Percentiles rank a stretch among this genome's conserved stretches.
Conservation (phyloP, 2,797 vertebrate genomes). For the Enteromius thamalakanensis region DNA sequence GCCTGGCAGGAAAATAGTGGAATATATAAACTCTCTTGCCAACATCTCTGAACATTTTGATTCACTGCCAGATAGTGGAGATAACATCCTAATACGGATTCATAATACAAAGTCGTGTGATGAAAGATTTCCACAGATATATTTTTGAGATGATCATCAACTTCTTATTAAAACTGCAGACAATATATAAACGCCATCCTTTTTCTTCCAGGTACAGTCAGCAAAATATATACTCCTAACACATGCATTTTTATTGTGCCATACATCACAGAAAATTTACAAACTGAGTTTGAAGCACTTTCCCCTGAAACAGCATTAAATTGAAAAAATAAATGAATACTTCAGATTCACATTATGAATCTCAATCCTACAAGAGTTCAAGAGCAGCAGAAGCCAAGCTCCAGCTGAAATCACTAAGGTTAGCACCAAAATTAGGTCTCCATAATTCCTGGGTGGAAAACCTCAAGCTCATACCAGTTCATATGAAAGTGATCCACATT, state of each 20-base stretch:
- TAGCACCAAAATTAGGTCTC: neutral
- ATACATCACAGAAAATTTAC: constrained; percentile 1
- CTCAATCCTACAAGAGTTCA: neutral
- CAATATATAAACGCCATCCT: neutral
- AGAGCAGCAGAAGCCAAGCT: neutral
- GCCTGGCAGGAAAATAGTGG: constrained; percentile 12
- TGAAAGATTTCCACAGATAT: neutral
- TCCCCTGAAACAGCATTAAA: constrained; percentile 13
- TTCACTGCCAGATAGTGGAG: neutral
- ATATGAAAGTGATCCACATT: constrained; percentile 9
- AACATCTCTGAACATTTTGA: neutral
- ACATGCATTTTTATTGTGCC: neutral
- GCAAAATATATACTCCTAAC: constrained; percentile 9
- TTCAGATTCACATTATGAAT: neutral
- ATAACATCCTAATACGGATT: neutral
- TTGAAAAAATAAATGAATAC: neutral
- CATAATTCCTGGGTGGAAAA: constrained; percentile 16
- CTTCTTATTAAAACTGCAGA: neutral
- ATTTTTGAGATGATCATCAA: neutral
- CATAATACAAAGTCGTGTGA: neutral
- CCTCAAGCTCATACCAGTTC: neutral
- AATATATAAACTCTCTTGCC: constrained; percentile 10
- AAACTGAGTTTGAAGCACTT: neutral
- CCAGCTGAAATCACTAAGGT: neutral
- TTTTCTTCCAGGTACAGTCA: neutral